Conservation (phyloP, 2,797 vertebrate genomes). For the Anguilla anguilla region DNA sequence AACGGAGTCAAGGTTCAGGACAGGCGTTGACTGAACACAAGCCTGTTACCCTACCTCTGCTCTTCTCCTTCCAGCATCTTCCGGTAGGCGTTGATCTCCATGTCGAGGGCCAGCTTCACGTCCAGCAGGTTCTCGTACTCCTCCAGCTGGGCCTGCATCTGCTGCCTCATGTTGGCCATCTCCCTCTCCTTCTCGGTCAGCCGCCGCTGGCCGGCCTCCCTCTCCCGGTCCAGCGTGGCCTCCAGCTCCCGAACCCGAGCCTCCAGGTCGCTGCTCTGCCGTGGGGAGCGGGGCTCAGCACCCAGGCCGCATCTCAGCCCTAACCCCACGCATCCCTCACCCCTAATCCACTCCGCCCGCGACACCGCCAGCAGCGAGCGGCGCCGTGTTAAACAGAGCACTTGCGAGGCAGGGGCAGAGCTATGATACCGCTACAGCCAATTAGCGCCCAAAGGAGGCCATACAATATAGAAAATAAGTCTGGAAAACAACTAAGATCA, state of each 20-base stretch:
- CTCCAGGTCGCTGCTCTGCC: conserved; percentile 73
- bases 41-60: conserved; percentile 67
- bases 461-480: neutral
- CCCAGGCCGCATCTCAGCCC: neutral
- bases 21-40: neutral
- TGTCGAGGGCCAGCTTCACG: conserved; percentile 81
- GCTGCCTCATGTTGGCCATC: conserved; percentile 62
- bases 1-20: neutral
- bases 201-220: conserved; percentile 62
- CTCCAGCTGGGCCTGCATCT: conserved; percentile 74
- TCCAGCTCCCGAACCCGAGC: conserved; percentile 70
- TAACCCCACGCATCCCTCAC: neutral
- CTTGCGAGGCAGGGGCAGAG: no score
- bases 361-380: no score
- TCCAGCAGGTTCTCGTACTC: conserved; percentile 82
- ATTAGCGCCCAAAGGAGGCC: neutral
- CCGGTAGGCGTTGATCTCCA: conserved; percentile 84
- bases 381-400: no score
- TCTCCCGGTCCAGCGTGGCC: conserved; percentile 69
- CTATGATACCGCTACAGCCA: no score
- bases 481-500: neutral
- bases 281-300: neutral
- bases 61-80: conserved; percentile 89
- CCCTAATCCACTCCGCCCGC: no score
- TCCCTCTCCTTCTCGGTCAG: conserved; percentile 78